Conservation (phyloP, 2,888 invertebrate species). For the Pristionchus arcanus region DNA sequence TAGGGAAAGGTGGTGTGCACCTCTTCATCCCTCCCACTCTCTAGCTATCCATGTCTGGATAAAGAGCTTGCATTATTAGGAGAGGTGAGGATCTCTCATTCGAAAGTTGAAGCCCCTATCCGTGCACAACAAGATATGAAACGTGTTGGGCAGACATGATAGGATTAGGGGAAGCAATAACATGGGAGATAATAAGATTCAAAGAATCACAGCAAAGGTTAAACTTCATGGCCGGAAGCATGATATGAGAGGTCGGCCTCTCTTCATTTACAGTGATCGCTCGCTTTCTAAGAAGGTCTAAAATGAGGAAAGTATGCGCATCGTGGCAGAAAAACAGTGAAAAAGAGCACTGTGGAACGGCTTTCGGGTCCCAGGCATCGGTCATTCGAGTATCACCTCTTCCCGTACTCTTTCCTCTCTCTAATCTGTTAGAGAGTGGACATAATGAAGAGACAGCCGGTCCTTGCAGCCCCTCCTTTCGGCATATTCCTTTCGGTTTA, state of each 20-base stretch:
- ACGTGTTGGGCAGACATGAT: slow-evolving; percentile 19
- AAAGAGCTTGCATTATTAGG: background rate
- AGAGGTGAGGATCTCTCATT: background rate
- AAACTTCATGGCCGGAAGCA: background rate
- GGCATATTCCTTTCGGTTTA: too few species aligned
- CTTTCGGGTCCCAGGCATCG: background rate
- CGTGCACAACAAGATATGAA: background rate
- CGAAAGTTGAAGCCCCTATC: background rate
- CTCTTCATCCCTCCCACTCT: background rate
- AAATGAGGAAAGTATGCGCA: background rate
- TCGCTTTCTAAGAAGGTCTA: background rate
- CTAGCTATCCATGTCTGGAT: background rate
- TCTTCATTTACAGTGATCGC: background rate
- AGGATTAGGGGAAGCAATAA: background rate
- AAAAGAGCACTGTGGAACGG: background rate
- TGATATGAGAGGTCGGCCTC: background rate
- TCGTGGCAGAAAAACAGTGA: background rate
- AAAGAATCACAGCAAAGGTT: background rate
- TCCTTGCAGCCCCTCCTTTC: background rate
- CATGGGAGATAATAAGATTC: background rate
- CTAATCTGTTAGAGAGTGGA: background rate
- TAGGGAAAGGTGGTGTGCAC: too few species aligned
- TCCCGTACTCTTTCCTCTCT: background rate
- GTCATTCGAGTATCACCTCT: background rate
- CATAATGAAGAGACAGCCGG: background rate